Evolutionary conservation across 2,888 invertebrate genomes (phyloP), one percentile per base, ranked within the genome.

Genomic region (Chrysolina americana): DNA sequence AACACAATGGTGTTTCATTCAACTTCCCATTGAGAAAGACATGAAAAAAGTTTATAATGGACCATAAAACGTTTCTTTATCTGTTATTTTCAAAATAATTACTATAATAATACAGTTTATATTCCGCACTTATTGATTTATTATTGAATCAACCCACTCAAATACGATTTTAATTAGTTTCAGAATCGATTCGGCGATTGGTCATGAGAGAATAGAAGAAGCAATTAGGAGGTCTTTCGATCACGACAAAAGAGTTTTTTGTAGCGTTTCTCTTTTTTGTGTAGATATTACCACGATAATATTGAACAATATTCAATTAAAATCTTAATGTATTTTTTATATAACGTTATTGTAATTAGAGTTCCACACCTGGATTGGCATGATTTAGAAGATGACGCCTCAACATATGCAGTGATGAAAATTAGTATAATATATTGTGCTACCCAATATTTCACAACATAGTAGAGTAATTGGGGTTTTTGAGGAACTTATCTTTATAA

Each of bases 91-190:
- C 59, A n/a, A 59, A 53, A 68, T 53, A 53, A 68, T 68, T 53
- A 53, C 68, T 68, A 21, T 68, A 68, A 68, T 68, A 68, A 68
- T 53, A 68, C 50, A 36, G 11, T 68, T 41, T 56, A 21, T 41
- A 53, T 41, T 68, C 53, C 41, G 10, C 28, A 36, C 17, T 66
- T 48, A 36, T 50, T 68, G 68, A 68, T 68, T 68, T 68, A 68
- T 68, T 53, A 36, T 68, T 41, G 11, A 17, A 41, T 68, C 68
- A 19, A 28, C 68, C 68, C 68, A 68, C 50, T 41, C 53, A 36
- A 53, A 53, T 68, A 41, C 53, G 53, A 53, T 53, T 68, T 68
- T 68, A 53, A 68, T 68, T 68, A 53, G 41, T 68, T 68, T 68
- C 53, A 53, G 41, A 41, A 68, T 68, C 68, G 56, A 56, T 36